Conservation (phyloP, 2,113 vertebrate species). For the Beaufortia kweichowensis region DNA sequence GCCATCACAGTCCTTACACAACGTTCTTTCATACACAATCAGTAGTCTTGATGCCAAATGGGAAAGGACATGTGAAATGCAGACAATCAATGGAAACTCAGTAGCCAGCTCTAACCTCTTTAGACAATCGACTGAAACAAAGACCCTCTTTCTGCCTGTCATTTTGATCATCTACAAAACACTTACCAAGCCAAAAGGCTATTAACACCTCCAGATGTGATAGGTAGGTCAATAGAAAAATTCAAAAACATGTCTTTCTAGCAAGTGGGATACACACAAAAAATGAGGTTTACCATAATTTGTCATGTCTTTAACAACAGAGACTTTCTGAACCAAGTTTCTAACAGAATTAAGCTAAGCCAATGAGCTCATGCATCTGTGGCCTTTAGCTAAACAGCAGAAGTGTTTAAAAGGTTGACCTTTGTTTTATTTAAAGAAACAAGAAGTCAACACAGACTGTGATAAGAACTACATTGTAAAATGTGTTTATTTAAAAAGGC, state of each 20-base stretch:
- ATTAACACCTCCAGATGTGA: background rate
- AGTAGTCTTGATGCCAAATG: constrained; percentile 52
- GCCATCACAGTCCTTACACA: constrained; percentile 20
- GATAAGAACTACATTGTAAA: constrained; percentile 9
- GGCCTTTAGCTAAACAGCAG: constrained; percentile 30
- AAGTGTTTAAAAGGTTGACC: constrained; percentile 40
- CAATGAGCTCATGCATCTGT: background rate
- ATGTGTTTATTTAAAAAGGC: constrained; percentile 24
- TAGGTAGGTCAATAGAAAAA: background rate
- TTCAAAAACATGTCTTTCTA: constrained; percentile 14
- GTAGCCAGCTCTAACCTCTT: constrained; percentile 49
- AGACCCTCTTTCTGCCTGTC: constrained; percentile 44
- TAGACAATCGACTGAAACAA: constrained; percentile 46
- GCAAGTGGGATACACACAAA: background rate
- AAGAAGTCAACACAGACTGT: constrained; percentile 21
- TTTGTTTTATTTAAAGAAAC: constrained; percentile 37
- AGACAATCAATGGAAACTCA: constrained; percentile 50
- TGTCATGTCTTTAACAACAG: background rate
- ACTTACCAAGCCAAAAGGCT: background rate
- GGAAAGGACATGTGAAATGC: constrained; percentile 17
- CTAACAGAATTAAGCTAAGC: background rate
- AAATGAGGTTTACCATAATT: background rate
- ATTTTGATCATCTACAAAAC: constrained; percentile 41
- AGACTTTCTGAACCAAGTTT: background rate
- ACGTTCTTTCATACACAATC: constrained; percentile 57